Conservation (phyloP, 2,888 invertebrate species). For the Capitulum mitella region DNA sequence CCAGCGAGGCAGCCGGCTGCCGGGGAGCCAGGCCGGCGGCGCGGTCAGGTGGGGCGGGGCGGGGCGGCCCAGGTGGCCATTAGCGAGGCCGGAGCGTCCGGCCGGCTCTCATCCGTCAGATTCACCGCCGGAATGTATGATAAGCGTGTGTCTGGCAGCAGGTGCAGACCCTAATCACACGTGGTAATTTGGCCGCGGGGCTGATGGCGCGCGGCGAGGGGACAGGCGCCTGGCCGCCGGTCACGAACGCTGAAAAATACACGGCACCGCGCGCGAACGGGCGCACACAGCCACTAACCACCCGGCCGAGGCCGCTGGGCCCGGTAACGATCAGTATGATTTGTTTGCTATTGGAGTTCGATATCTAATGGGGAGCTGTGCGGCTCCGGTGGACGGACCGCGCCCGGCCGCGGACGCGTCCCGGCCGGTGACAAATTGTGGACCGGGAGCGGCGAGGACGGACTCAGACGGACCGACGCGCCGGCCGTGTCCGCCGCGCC, state of each 20-base stretch:
- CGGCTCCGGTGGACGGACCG: not conserved
- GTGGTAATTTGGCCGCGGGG: not conserved
- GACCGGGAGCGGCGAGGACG: too few relatives aligned
- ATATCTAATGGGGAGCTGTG: not conserved
- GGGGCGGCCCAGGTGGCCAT: not conserved
- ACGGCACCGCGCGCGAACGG: not conserved
- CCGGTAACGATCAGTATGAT: slow-evolving; percentile 1
- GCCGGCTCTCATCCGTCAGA: slow-evolving; percentile 7
- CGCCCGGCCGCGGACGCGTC: too few relatives aligned
- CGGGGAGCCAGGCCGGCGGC: too few relatives aligned
- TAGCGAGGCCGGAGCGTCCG: not conserved
- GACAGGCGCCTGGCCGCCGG: not conserved
- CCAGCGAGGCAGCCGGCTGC: too few relatives aligned
- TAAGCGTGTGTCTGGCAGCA: slow-evolving; percentile 7
- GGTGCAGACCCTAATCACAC: slow-evolving; percentile 4
- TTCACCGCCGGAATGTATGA: slow-evolving; percentile 12
- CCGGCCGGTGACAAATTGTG: slow-evolving; percentile 6
- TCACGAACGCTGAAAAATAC: not conserved
- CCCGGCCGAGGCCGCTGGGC: not conserved
- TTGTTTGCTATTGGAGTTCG: slow-evolving; percentile 24
- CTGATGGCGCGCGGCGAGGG: not conserved
- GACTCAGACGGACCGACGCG: too few relatives aligned
- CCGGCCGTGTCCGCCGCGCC: too few relatives aligned
- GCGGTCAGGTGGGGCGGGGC: not conserved
- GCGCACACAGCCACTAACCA: not conserved